Evolutionary conservation across 2,113 vertebrate genomes (phyloP).

Genomic region (Cinclus mexicanus): DNA sequence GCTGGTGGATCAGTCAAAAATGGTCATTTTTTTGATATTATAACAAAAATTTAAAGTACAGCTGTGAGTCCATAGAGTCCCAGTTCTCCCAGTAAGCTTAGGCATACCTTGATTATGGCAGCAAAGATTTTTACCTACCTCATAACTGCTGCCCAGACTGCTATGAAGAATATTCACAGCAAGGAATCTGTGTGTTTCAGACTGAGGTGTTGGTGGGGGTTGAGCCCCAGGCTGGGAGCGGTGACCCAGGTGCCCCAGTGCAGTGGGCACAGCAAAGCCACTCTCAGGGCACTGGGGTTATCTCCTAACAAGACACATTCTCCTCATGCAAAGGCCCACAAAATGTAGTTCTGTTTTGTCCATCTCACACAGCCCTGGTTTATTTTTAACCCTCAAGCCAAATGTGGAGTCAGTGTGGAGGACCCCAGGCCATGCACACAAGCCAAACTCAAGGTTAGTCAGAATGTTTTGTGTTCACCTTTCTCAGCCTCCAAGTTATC

Average conservation of each 20-base stretch:
- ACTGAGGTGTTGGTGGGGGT: fast-evolving
- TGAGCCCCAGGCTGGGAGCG: not conserved
- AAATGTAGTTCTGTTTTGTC: not conserved
- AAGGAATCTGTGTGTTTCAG: not conserved
- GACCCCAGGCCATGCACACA: not conserved
- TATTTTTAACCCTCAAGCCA: not conserved
- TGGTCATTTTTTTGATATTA: not conserved
- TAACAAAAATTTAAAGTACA: not conserved
- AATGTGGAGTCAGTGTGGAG: not conserved
- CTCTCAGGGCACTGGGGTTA: not conserved
- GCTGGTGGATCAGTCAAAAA: not conserved
- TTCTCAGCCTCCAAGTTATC: not conserved
- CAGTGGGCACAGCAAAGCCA: not conserved
- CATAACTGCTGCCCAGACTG: not conserved
- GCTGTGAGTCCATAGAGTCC: not conserved
- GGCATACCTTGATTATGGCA: not conserved
- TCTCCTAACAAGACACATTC: not conserved
- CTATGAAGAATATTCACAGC: not conserved
- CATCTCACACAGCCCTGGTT: not conserved
- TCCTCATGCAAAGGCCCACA: not conserved
- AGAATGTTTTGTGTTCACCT: not conserved
- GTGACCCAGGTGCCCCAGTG: fast-evolving
- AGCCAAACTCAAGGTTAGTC: not conserved
- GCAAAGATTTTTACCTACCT: not conserved
- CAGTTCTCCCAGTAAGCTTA: not conserved